Percentiles rank a stretch among this genome's conserved stretches.
Conservation (phyloP, 2,113 vertebrate species). For the Zosterops japonicus region DNA sequence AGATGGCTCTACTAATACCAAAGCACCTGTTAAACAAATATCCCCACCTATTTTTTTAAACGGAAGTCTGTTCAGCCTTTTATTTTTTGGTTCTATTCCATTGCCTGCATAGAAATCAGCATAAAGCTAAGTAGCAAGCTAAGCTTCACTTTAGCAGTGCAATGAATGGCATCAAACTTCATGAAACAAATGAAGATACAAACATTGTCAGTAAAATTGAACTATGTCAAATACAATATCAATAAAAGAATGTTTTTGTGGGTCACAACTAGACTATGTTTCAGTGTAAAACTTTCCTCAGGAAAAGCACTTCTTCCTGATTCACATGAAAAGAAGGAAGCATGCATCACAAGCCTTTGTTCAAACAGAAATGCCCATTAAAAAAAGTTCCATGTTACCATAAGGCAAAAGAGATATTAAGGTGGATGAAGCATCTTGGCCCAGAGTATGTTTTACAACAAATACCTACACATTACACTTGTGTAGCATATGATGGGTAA, state of each 20-base stretch:
- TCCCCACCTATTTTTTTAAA: slow-evolving; percentile 67
- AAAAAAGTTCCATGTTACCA: slow-evolving; percentile 56
- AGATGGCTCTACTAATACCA: slow-evolving; percentile 72
- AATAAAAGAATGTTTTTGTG: slow-evolving; percentile 54
- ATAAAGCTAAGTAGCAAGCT: slow-evolving; percentile 70
- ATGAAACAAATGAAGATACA: slow-evolving; percentile 60
- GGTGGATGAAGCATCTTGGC: slow-evolving; percentile 55
- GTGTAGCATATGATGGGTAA: slow-evolving; percentile 62
- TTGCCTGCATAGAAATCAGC: slow-evolving; percentile 72
- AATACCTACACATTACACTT: not conserved
- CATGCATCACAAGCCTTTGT: slow-evolving; percentile 75
- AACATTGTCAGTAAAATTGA: slow-evolving; percentile 65
- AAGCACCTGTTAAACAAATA: slow-evolving; percentile 68
- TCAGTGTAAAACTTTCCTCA: slow-evolving; percentile 64
- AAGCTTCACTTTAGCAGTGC: slow-evolving; percentile 74
- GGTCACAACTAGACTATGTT: slow-evolving; percentile 84
- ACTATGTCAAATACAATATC: not conserved
- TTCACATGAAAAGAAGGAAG: slow-evolving; percentile 70
- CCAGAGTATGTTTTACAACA: slow-evolving; percentile 54
- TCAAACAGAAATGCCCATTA: slow-evolving; percentile 73
- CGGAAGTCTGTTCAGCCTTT: slow-evolving; percentile 76
- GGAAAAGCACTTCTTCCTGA: slow-evolving; percentile 58
- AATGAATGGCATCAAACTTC: slow-evolving; percentile 79
- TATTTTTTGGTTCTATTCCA: slow-evolving; percentile 66
- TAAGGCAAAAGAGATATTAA: slow-evolving; percentile 70